Conservation (phyloP, 2,888 invertebrate species). For the Ichneumon xanthorius region DNA sequence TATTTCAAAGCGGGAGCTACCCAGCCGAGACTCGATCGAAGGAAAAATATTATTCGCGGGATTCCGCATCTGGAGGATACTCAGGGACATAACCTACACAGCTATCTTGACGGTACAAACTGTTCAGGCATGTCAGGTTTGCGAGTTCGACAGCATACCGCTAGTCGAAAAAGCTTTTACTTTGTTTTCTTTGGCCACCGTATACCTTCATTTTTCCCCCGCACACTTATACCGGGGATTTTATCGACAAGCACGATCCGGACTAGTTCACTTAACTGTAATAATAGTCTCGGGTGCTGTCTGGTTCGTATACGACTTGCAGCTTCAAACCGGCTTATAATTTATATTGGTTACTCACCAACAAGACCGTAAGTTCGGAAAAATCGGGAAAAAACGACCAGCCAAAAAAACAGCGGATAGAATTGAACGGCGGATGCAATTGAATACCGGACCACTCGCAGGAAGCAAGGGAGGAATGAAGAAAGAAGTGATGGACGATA, state of each 20-base stretch:
- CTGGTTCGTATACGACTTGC: not conserved
- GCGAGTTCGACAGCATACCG: conserved; percentile 23
- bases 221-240: not conserved
- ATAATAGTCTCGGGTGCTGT: not conserved
- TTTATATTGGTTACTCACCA: not conserved
- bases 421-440: not conserved
- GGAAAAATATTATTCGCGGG: conserved; percentile 1
- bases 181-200: not conserved
- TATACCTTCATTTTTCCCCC: not conserved
- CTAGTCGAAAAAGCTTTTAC: conserved; percentile 31
- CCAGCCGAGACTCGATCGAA: not conserved
- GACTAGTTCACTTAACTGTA: not conserved
- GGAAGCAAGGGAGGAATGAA: not conserved
- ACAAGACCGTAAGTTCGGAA: not conserved
- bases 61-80: not conserved
- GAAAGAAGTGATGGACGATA: conserved; percentile 33
- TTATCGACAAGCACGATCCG: not conserved
- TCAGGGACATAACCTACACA: not conserved
- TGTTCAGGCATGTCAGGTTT: not conserved
- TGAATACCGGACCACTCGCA: not conserved
- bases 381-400: not conserved
- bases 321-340: not conserved
- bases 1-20: not conserved
- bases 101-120: not conserved
- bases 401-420: not conserved